A percentile compares a stretch with the other conserved stretches of the same genome.
Conservation (phyloP, 2,113 vertebrate genomes). For the Galbula dea region DNA sequence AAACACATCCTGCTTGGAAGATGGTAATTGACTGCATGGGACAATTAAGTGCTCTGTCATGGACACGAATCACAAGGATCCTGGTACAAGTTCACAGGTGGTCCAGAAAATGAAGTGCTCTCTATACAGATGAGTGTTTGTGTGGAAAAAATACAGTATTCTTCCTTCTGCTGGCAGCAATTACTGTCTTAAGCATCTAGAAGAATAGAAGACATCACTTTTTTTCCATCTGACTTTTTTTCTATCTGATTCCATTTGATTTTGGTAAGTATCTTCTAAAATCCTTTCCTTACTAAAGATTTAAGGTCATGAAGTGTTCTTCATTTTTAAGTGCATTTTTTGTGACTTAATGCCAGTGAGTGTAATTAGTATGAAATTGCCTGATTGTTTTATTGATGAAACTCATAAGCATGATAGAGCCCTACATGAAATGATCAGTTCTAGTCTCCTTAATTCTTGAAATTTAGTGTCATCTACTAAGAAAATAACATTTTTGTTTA, state of each 20-base stretch:
- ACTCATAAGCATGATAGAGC: neutral
- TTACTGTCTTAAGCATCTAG: neutral
- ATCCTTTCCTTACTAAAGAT: neutral
- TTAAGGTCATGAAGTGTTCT: neutral
- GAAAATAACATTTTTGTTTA: neutral
- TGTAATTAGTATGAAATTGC: neutral
- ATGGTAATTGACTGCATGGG: neutral
- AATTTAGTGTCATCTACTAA: neutral
- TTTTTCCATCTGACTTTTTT: neutral
- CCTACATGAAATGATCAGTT: neutral
- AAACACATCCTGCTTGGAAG: neutral
- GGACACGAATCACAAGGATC: neutral
- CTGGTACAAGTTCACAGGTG: neutral
- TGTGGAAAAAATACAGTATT: neutral
- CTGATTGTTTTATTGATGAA: neutral
- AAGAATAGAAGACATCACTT: neutral
- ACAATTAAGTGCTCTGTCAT: neutral
- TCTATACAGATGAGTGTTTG: neutral
- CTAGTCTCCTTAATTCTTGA: neutral
- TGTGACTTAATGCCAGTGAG: neutral
- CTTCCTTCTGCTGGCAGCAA: neutral
- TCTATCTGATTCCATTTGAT: neutral
- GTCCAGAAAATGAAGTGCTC: neutral
- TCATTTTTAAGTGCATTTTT: neutral
- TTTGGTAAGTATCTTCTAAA: conserved; percentile 8